Evolutionary conservation across 92 coral and sea anemone genomes (phyloP), one percentile per base, ranked within the genome.

Genomic region (Diadumene lineata): DNA sequence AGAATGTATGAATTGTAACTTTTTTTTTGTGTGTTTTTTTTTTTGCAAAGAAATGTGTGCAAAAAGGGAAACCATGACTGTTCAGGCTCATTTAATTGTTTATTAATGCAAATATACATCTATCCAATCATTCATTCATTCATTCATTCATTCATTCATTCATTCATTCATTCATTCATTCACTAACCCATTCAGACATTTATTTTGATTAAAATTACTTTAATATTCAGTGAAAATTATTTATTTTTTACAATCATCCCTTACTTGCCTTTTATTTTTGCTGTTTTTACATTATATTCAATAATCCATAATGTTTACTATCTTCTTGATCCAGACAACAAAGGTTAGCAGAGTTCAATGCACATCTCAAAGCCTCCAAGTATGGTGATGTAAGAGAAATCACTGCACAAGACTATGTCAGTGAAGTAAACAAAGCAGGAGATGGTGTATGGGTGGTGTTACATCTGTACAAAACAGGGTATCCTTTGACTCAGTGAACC

Each of bases 381-480:
- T 96, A 92, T 92, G 99, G 99, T 53, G 99, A 96, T 17, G 87
- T 96, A 13, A 76, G 93, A 55, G 99, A 96, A 57, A 96, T 96
- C 28, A 85, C 93, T 3, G 99, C 93, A 1, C 87, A 92, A 32
- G 99, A 96, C 69, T 96, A 96, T 80, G 85, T 92, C 8, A 82
- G 85, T 27, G 97, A 96, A 57, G 99, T 96, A 11, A 96, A 96
- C 73, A 88, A 92, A 56, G 99, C 99, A 76, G 99, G 99, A 44
- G 90, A 96, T 38, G 99, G 97, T n/a, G 69, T 96, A 0, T 96
- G 99, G 99, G 99, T 96, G 7, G 73, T 92, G 1, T 74, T 96
- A 33, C 97, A 96, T 80, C 91, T 96, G 27, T 96, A 96, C 88
- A 96, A 92, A 56, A 31, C 99, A 26, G 99, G 99, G 99, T 96